phyloP scores from a whole-genome alignment of 2,797 vertebrate genomes.

The Platyrinchus mystaceus region DNA sequence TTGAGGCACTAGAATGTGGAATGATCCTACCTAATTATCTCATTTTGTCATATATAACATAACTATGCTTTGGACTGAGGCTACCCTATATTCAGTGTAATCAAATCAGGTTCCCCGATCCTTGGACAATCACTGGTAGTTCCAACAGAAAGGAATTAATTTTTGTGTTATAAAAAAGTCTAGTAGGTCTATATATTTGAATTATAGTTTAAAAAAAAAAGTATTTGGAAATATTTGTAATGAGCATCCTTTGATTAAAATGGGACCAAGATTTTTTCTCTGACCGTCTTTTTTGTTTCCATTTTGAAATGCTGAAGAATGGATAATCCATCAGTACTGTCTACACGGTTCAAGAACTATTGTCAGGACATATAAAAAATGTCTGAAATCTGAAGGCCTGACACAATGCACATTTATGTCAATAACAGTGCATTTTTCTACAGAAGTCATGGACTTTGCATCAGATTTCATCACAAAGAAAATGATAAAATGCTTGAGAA shows the following conservation, averaged over 20 bases:
- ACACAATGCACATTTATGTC: slow-evolving; percentile 65
- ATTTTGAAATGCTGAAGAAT: slow-evolving; percentile 61
- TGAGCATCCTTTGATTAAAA: slow-evolving; percentile 1
- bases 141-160: background rate
- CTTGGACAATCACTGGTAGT: background rate
- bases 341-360: slow-evolving; percentile 54
- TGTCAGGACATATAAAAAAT: slow-evolving; percentile 53
- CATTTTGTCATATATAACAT: background rate
- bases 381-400: slow-evolving; percentile 38
- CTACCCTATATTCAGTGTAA: background rate
- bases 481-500: slow-evolving; percentile 61
- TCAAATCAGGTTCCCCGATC: background rate
- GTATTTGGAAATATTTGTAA: slow-evolving; percentile 24
- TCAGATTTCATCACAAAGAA: slow-evolving; percentile 57
- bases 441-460: slow-evolving; percentile 50
- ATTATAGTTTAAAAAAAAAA: slow-evolving; percentile 10
- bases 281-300: slow-evolving; percentile 28
- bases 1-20: background rate
- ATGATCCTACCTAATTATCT: background rate
- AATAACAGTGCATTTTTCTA: slow-evolving; percentile 45
- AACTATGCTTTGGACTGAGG: background rate
- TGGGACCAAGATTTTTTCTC: background rate
- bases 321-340: slow-evolving; percentile 63
- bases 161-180: background rate
- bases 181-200: background rate